phyloP scores from a whole-genome alignment of 2,797 vertebrate genomes.

The Leptatherina wallacei region DNA sequence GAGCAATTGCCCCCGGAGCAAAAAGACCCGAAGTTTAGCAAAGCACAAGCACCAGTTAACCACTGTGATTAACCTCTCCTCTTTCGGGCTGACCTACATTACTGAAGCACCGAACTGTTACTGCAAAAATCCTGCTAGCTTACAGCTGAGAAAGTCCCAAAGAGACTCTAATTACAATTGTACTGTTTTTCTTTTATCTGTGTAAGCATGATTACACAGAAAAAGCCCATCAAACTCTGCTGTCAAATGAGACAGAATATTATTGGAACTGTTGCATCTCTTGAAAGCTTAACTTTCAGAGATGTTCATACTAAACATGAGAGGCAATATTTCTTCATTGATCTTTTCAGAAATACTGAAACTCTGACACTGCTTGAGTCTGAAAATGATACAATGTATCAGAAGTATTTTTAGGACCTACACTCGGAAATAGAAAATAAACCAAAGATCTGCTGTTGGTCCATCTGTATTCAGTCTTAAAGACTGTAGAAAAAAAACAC shows the following conservation, averaged over 20 bases:
- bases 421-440: slow-evolving; percentile 4
- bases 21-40: slow-evolving; percentile 47
- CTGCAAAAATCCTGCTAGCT: slow-evolving; percentile 44
- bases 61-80: slow-evolving; percentile 39
- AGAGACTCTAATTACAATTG: slow-evolving; percentile 58
- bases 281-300: slow-evolving; percentile 17
- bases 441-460: neutral
- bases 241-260: slow-evolving; percentile 2
- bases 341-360: neutral
- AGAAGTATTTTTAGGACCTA: slow-evolving; percentile 16
- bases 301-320: slow-evolving; percentile 28
- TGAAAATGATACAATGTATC: slow-evolving; percentile 7
- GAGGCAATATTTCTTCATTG: neutral
- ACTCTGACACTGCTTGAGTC: slow-evolving; percentile 1
- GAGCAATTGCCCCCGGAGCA: slow-evolving; percentile 33
- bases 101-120: slow-evolving; percentile 52
- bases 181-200: slow-evolving; percentile 26
- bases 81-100: slow-evolving; percentile 74
- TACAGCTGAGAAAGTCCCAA: slow-evolving; percentile 45
- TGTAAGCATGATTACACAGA: slow-evolving; percentile 15
- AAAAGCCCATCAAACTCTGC: neutral
- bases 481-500: neutral
- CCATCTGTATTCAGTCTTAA: neutral
- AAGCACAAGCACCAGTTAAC: slow-evolving; percentile 43
- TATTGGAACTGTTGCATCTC: slow-evolving; percentile 23